These are phyloP conservation scores for Cercocebus atys DNA, from an alignment of 2,113 vertebrate genomes.

Conservation along the genomic window DNA sequence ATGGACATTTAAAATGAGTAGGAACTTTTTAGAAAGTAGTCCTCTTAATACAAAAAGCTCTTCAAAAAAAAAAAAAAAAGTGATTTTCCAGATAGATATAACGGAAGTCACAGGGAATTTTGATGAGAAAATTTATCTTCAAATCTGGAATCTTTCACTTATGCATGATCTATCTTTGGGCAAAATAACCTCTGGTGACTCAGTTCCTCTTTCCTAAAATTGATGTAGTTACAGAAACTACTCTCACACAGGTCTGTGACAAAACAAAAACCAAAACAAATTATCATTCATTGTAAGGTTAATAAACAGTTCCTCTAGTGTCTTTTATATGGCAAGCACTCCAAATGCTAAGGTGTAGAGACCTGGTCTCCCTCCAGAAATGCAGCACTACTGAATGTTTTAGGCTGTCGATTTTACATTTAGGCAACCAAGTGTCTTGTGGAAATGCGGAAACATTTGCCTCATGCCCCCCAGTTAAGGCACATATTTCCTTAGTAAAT, in stretches of 20 bases:
- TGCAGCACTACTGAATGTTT: neutral
- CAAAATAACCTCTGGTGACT: neutral
- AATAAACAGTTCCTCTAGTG: neutral
- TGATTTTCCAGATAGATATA: neutral
- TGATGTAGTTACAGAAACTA: neutral
- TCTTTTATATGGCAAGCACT: neutral
- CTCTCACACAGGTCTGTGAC: neutral
- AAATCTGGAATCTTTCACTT: neutral
- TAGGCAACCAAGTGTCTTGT: neutral
- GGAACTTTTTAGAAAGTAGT: neutral
- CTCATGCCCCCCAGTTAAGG: neutral
- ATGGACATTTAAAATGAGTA: neutral
- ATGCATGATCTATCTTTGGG: neutral
- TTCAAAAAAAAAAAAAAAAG: neutral
- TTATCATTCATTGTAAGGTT: neutral
- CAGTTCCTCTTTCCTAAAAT: neutral
- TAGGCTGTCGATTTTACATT: neutral
- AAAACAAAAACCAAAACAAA: neutral
- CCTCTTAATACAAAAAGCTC: neutral
- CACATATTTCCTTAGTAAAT: neutral
- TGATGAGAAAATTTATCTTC: neutral
- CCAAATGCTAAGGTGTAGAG: neutral
- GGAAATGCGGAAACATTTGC: neutral
- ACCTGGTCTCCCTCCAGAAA: neutral
- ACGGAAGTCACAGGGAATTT: neutral